Percentiles rank a stretch among this genome's conserved stretches.
These are phyloP conservation scores for Solenodon paradoxus DNA, from an alignment of 2,113 vertebrate genomes.

Conservation along the genomic window DNA sequence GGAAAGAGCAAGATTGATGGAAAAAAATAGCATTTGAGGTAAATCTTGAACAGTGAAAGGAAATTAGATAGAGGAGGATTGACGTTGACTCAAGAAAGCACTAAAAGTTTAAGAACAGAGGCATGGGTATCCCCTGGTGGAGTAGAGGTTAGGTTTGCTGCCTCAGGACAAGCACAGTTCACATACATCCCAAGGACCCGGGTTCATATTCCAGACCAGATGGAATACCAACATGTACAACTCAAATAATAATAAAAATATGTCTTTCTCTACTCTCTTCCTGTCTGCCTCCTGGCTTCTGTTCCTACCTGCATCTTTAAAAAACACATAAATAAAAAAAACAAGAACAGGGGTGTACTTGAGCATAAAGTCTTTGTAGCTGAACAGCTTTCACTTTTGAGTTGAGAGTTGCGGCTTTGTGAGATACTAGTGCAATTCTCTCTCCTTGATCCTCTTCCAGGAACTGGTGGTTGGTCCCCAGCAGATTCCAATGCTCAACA, in stretches of 20 bases:
- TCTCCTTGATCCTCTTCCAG: conserved; percentile 77
- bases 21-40: background rate
- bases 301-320: too few species aligned
- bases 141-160: too few species aligned
- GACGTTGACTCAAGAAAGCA: background rate
- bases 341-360: background rate
- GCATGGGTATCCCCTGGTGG: too few species aligned
- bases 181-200: too few species aligned
- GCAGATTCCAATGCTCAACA: conserved; percentile 88
- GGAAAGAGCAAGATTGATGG: background rate
- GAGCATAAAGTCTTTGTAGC: accelerated
- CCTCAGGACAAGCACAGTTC: too few species aligned
- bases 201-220: too few species aligned
- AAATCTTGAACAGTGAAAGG: background rate
- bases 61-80: background rate
- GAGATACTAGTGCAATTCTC: background rate
- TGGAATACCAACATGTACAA: too few species aligned
- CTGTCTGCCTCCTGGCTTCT: too few species aligned
- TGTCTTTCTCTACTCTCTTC: too few species aligned
- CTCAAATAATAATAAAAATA: too few species aligned
- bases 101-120: background rate
- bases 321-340: too few species aligned
- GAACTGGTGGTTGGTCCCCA: conserved; percentile 96
- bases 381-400: background rate
- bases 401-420: background rate